These are phyloP conservation scores for Hypanus sabinus DNA, from an alignment of 2,113 vertebrate genomes.

Conservation along the genomic window DNA sequence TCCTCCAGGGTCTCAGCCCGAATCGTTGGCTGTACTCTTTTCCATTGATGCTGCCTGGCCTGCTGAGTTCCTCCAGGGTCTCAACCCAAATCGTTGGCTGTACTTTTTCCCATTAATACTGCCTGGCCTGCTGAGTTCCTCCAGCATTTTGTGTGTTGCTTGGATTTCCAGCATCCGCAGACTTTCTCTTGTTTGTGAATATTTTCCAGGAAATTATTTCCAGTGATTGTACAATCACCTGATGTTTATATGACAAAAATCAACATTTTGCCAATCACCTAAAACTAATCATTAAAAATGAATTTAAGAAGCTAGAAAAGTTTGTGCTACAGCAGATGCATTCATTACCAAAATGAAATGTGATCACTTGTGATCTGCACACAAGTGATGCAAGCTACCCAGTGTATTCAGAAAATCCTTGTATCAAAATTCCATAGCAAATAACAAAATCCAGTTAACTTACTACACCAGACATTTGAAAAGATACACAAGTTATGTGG, in stretches of 20 bases:
- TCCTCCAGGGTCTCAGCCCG: too few species aligned
- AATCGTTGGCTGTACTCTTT: too few species aligned
- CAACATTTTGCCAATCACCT: not conserved
- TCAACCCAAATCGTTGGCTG: too few species aligned
- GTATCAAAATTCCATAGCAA: not conserved
- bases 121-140: too few species aligned
- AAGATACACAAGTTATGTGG: not conserved
- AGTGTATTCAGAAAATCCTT: not conserved
- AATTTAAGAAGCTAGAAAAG: not conserved
- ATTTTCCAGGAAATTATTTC: not conserved
- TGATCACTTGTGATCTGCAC: not conserved
- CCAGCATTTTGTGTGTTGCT: too few species aligned
- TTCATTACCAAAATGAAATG: not conserved
- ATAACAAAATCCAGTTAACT: not conserved
- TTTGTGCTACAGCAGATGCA: not conserved
- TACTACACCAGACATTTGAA: not conserved
- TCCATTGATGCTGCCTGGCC: too few species aligned
- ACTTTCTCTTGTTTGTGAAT: too few species aligned
- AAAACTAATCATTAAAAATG: not conserved
- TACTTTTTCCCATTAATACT: too few species aligned
- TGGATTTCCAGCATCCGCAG: too few species aligned
- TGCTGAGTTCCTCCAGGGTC: too few species aligned
- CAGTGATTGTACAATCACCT: not conserved
- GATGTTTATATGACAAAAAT: not conserved
- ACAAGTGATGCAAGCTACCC: not conserved